These are phyloP conservation scores for Pentalonia nigronervosa DNA, from an alignment of 1,140 invertebrate species.

Conservation along the genomic window DNA sequence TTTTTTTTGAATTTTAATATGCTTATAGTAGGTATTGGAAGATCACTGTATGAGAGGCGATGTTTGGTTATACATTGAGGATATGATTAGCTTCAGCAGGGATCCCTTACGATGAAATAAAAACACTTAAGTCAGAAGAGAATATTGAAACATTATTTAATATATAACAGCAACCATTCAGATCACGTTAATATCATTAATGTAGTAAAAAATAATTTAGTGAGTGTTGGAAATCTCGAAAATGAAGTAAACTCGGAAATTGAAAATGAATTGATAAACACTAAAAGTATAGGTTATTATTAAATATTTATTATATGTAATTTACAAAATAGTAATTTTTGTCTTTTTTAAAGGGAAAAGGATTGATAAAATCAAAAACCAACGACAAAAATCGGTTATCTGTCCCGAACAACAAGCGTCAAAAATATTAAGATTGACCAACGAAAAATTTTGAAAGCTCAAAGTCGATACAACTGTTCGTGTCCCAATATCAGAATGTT, in stretches of 20 bases:
- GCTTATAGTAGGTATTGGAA: too few relatives aligned
- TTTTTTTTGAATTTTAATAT: neutral
- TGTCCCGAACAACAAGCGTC: neutral
- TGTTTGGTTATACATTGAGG: conserved; percentile 18
- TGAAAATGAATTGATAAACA: neutral
- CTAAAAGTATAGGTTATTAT: neutral
- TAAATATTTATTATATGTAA: neutral
- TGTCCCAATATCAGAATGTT: too few relatives aligned
- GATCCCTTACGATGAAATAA: conserved; percentile 25
- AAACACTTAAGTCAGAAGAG: conserved; percentile 9
- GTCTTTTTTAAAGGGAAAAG: neutral
- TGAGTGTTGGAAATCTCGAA: neutral
- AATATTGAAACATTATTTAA: neutral
- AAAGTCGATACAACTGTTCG: too few relatives aligned
- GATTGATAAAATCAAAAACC: neutral
- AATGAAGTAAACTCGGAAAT: neutral
- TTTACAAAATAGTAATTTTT: neutral
- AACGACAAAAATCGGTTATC: neutral
- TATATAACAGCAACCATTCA: neutral
- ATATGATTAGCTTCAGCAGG: neutral
- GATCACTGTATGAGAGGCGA: too few relatives aligned
- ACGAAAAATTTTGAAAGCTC: neutral
- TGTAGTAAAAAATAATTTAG: neutral
- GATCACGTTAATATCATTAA: neutral
- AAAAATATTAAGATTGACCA: neutral